Base-by-base conservation (phyloP, 2,113 vertebrate species). In the Dasyornis broadbenti region DNA sequence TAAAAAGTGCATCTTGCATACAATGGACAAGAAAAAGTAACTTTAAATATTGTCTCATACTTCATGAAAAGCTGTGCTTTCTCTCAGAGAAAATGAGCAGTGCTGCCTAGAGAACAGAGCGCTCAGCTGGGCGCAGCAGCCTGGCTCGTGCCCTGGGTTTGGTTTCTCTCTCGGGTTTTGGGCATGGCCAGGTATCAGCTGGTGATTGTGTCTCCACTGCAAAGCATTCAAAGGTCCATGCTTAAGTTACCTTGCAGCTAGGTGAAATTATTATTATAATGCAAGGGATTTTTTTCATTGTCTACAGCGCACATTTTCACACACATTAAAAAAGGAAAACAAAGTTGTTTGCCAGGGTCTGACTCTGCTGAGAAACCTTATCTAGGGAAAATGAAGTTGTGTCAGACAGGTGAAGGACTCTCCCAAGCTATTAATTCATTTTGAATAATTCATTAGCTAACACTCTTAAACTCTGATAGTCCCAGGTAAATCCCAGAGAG, bases 361-460 rank as follows among this genome's bases (percentile, higher is more conserved):
- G 94, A 91, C 60, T 89, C 94, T 96, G 86, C 94, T 95, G 93
- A 97, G 96, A 96, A 97, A 89, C 94, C 95, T 96, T 95, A 97
- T 96, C 94, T 94, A 90, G 97, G 94, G 96, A 96, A 97, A 94
- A 96, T 95, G 93, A 94, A 96, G 96, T 73, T 86, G 82, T 98
- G 96, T 96, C 95, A 97, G 94, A 86, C 97, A 98, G 97, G 97
- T 97, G 97, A 65, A 28, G 95, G 90, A 97, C 97, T 97, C 95
- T 96, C 93, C 89, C 86, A 92, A 92, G 90, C 86, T 96, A 76
- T 94, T 95, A 97, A 96, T 97, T 97, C 87, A 65, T 80, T 92
- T 95, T 98, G 97, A 98, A 97, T 98, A 97, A 98, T 98, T 98
- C 97, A 98, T 97, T 96, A 97, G 73, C 65, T 84, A 60, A 77